Percentiles rank a stretch among this genome's conserved stretches.
Conservation (phyloP, 1,140 invertebrate species). For the Aphaenogaster ashmeadi region DNA sequence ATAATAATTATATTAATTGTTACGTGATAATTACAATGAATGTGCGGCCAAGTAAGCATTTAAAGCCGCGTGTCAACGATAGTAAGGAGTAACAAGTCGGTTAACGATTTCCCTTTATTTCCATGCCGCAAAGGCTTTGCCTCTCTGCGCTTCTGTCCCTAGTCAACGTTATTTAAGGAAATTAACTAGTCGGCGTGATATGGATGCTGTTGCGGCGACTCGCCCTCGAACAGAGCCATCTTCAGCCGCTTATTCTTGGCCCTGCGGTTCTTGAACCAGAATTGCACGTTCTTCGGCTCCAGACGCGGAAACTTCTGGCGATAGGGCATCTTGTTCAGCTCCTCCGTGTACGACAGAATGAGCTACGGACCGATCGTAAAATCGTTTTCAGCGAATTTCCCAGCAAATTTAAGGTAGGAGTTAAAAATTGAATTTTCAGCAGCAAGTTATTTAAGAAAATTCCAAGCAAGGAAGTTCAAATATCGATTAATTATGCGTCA, state of each 20-base stretch:
- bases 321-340: slow-evolving; percentile 97
- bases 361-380: slow-evolving; percentile 88
- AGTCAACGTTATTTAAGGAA: slow-evolving; percentile 63
- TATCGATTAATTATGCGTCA: not conserved
- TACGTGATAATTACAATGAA: slow-evolving; percentile 86
- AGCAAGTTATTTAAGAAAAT: slow-evolving; percentile 8
- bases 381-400: not conserved
- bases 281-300: slow-evolving; percentile 99
- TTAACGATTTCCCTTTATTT: slow-evolving; percentile 69
- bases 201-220: slow-evolving; percentile 88
- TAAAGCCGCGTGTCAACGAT: slow-evolving; percentile 70
- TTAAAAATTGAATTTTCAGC: not conserved
- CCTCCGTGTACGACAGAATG: slow-evolving; percentile 98
- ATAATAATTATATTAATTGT: slow-evolving; percentile 84
- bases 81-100: slow-evolving; percentile 76
- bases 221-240: slow-evolving; percentile 92
- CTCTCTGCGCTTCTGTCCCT: slow-evolving; percentile 21
- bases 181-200: slow-evolving; percentile 85
- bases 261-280: slow-evolving; percentile 98
- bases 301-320: slow-evolving; percentile 98
- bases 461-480: not conserved
- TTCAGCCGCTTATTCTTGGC: slow-evolving; percentile 98
- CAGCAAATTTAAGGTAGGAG: not conserved
- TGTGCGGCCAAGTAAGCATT: slow-evolving; percentile 72
- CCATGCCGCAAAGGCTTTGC: not conserved